Base-by-base conservation (phyloP, 2,113 vertebrate species). In the Chaenocephalus aceratus region DNA sequence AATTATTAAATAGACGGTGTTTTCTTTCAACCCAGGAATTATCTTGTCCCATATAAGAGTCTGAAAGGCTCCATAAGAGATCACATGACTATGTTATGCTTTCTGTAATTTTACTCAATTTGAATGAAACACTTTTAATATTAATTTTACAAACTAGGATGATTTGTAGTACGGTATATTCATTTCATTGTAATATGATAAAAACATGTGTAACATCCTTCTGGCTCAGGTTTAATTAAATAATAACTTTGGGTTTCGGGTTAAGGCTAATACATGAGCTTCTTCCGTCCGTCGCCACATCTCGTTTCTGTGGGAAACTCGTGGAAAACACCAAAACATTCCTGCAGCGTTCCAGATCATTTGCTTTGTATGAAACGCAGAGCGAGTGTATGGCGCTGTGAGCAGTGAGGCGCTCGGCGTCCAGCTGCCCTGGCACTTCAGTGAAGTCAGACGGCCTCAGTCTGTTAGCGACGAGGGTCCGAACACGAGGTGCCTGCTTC, bases 391-490 rank as follows among this genome's bases (percentile, higher is more conserved):
- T 78, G 59, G 23, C 14, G 13, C 79, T n/a, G 41, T 61, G 83
- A 15, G 68, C 80, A 84, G 77, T 82, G 88, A 87, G 34, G 54
- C 64, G 36, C 63, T 90, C 82, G 82, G 41, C 62, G 21, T 44
- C 58, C 84, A 85, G 84, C 88, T 88, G 90, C 79, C 83, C 66
- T 41, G 30, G 74, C 83, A 77, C 79, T 72, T 30, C 30, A 7
- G 7, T 41, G 36, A 41, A 7, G 1, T 8, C 36, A 41, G 7
- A 41, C 36, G 7, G 5, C 36, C 36, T 41, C 36, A 6, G 6
- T 41, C 36, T 41, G 36, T 41, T 41, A 41, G 7, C 6, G 1
- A 41, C 7, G 36, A 41, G 36, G 36, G 36, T 7, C 7, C 6
- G 7, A 7, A 41, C 36, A 41, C 1, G 36, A 41, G 5, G 36